Conservation (phyloP, 1,140 invertebrate genomes). For the Marisa cornuarietis region DNA sequence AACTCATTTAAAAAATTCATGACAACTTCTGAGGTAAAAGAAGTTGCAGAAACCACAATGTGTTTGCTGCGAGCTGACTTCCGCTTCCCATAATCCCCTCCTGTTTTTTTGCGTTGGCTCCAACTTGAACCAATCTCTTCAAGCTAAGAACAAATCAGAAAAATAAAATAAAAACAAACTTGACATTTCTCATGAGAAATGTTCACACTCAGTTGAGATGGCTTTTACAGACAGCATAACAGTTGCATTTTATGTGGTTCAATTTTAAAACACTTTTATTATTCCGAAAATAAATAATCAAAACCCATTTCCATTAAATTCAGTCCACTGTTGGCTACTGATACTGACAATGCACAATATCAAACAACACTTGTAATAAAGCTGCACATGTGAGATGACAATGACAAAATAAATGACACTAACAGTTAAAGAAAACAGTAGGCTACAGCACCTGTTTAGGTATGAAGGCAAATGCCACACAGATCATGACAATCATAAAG, state of each 20-base stretch:
- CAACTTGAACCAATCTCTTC: conserved; percentile 95
- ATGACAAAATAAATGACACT: not conserved
- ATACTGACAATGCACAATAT: not conserved
- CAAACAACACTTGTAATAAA: not conserved
- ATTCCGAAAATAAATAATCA: not conserved
- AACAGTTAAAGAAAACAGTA: no score
- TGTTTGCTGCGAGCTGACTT: conserved; percentile 93
- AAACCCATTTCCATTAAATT: not conserved
- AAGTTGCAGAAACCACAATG: conserved; percentile 96
- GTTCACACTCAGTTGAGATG: no score
- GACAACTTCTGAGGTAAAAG: conserved; percentile 92
- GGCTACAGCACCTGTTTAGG: conserved; percentile 82
- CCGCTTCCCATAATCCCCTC: conserved; percentile 89
- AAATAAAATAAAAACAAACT: no score
- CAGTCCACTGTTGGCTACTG: not conserved
- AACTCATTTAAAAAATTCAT: conserved; percentile 99
- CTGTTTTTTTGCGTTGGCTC: conserved; percentile 75
- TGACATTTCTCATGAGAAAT: no score
- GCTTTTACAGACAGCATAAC: not conserved
- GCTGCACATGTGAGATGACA: not conserved
- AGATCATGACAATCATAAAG: conserved; percentile 93
- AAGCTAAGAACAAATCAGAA: conserved; percentile 73
- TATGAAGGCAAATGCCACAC: conserved; percentile 90
- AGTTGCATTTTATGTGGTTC: not conserved
- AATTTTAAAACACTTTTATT: not conserved